phyloP scores from a whole-genome alignment of 2,113 vertebrate species.

The Scomber japonicus region DNA sequence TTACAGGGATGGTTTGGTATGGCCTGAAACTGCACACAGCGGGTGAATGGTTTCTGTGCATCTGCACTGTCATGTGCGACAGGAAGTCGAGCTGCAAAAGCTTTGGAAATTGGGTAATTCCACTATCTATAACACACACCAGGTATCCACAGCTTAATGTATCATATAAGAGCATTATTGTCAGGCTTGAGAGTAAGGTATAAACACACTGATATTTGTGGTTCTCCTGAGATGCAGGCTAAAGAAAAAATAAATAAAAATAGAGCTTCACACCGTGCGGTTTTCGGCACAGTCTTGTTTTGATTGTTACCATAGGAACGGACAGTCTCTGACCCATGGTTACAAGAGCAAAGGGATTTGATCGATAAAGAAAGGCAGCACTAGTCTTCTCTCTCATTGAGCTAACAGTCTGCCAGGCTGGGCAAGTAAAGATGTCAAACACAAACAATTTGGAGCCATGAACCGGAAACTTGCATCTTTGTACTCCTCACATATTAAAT shows the following conservation, averaged over 20 bases:
- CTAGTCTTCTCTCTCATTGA: slow-evolving; percentile 34
- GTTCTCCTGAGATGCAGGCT: slow-evolving; percentile 30
- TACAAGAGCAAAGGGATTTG: slow-evolving; percentile 58
- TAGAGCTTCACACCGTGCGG: slow-evolving; percentile 23
- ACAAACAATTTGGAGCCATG: background rate
- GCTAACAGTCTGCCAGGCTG: slow-evolving; percentile 20
- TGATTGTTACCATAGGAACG: slow-evolving; percentile 78
- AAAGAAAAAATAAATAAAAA: slow-evolving; percentile 37
- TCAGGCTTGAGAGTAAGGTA: background rate
- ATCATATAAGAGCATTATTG: background rate
- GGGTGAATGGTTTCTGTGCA: slow-evolving; percentile 18
- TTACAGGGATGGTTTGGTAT: background rate
- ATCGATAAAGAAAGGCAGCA: slow-evolving; percentile 66
- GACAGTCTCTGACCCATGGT: slow-evolving; percentile 60
- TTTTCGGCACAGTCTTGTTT: slow-evolving; percentile 57
- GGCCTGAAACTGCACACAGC: background rate
- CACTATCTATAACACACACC: slow-evolving; percentile 4
- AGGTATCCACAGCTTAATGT: background rate
- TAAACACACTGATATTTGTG: slow-evolving; percentile 20
- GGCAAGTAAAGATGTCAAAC: slow-evolving; percentile 16
- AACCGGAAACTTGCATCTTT: background rate
- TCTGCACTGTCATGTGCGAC: background rate
- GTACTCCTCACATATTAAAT: background rate
- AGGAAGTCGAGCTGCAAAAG: slow-evolving; percentile 18
- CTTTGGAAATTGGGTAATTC: slow-evolving; percentile 14